Conservation (phyloP, 2,113 vertebrate genomes). For the rat (Rattus norvegicus) region DNA sequence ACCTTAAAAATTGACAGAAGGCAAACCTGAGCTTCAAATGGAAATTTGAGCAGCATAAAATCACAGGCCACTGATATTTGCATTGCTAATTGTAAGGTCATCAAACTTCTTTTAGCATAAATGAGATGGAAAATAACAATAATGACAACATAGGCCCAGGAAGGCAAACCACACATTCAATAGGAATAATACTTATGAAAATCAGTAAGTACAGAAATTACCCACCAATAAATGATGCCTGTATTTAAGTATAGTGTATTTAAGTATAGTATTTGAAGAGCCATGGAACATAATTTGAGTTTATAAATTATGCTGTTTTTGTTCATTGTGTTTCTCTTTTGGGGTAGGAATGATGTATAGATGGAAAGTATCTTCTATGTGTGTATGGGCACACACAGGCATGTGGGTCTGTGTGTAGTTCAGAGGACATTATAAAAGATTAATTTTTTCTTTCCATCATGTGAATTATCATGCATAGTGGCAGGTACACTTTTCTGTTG, state of each 20-base stretch:
- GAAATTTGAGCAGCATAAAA: background rate
- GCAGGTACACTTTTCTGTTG: too few species aligned
- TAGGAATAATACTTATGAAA: background rate
- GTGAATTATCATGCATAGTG: too few species aligned
- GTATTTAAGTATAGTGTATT: background rate
- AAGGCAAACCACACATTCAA: background rate
- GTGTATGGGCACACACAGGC: too few species aligned
- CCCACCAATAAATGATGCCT: accelerated
- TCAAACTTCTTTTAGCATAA: background rate
- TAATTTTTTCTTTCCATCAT: background rate
- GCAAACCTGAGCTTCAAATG: background rate
- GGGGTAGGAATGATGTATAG: too few species aligned
- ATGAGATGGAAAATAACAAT: background rate
- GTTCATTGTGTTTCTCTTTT: background rate
- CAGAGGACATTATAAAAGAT: background rate
- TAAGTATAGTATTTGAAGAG: background rate
- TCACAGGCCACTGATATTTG: background rate
- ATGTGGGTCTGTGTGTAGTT: background rate
- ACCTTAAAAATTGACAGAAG: background rate
- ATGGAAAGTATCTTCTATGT: background rate
- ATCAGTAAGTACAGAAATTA: background rate
- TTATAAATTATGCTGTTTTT: background rate
- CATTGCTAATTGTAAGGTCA: background rate
- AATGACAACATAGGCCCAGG: background rate
- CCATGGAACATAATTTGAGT: background rate